Conservation (phyloP, 2,797 vertebrate genomes). For the Peromyscus nudipes region DNA sequence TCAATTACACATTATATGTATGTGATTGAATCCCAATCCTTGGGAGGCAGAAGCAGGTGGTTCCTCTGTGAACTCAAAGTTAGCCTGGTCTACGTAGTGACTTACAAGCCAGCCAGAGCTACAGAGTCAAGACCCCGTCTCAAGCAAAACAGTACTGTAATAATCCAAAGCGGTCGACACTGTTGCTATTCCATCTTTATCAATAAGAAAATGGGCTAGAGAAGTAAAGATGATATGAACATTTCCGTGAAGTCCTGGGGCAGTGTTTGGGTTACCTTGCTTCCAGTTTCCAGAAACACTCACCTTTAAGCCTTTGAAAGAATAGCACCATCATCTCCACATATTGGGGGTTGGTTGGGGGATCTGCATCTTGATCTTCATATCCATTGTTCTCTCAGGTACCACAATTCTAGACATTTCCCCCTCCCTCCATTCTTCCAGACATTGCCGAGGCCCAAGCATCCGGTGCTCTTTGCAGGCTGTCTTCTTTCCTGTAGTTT, state of each 20-base stretch:
- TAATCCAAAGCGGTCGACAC: neutral
- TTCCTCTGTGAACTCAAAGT: neutral
- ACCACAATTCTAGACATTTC: neutral
- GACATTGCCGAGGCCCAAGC: neutral
- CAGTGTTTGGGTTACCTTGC: neutral
- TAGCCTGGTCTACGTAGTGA: neutral
- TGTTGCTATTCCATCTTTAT: neutral
- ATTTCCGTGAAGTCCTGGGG: neutral
- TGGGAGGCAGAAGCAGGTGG: neutral
- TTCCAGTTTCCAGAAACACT: neutral
- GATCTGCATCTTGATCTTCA: neutral
- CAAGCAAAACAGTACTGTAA: neutral
- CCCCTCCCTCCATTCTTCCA: neutral
- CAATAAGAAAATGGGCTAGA: neutral
- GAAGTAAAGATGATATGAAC: neutral
- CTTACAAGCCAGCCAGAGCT: neutral
- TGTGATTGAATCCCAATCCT: neutral
- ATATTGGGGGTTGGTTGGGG: neutral
- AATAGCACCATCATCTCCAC: neutral
- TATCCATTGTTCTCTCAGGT: neutral
- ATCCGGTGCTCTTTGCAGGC: neutral
- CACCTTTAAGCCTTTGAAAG: neutral
- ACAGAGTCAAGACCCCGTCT: neutral
- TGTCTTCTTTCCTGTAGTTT: neutral
- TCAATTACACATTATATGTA: neutral